Percentiles rank a stretch among this genome's conserved stretches.
These are phyloP conservation scores for Takifugu bimaculatus DNA, from an alignment of 2,113 vertebrate genomes.

Conservation along the genomic window DNA sequence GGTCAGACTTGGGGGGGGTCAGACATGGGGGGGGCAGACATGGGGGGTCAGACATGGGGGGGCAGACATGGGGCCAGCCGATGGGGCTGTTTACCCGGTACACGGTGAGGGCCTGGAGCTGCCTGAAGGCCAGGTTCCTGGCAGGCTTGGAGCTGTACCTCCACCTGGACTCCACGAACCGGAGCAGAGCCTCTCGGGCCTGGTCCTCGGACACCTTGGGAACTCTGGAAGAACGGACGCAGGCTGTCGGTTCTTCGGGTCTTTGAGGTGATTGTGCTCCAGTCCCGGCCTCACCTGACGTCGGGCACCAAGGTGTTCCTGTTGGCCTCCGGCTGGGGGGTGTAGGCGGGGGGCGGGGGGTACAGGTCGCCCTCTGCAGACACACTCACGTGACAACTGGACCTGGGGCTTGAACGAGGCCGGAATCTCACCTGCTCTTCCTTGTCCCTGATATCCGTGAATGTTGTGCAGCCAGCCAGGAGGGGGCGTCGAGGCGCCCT, in stretches of 20 bases:
- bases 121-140: constrained; percentile 72
- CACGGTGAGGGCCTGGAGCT: constrained; percentile 69
- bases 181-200: constrained; percentile 76
- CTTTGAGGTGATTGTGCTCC: not conserved
- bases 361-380: constrained; percentile 52
- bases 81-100: constrained; percentile 69
- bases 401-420: not conserved
- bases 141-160: constrained; percentile 75
- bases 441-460: constrained; percentile 48
- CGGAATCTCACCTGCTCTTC: constrained; percentile 44
- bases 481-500: constrained; percentile 58
- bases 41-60: no score
- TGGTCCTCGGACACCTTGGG: constrained; percentile 74
- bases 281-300: constrained; percentile 52
- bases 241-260: not conserved
- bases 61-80: not conserved
- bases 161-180: constrained; percentile 75
- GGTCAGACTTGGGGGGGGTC: no score
- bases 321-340: constrained; percentile 66
- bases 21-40: no score
- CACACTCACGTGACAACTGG: not conserved
- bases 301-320: constrained; percentile 64
- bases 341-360: constrained; percentile 66
- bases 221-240: constrained; percentile 48
- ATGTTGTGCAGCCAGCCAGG: constrained; percentile 69